These are phyloP conservation scores for Protobothrops mucrosquamatus DNA, from an alignment of 2,113 vertebrate genomes.

Conservation along the genomic window DNA sequence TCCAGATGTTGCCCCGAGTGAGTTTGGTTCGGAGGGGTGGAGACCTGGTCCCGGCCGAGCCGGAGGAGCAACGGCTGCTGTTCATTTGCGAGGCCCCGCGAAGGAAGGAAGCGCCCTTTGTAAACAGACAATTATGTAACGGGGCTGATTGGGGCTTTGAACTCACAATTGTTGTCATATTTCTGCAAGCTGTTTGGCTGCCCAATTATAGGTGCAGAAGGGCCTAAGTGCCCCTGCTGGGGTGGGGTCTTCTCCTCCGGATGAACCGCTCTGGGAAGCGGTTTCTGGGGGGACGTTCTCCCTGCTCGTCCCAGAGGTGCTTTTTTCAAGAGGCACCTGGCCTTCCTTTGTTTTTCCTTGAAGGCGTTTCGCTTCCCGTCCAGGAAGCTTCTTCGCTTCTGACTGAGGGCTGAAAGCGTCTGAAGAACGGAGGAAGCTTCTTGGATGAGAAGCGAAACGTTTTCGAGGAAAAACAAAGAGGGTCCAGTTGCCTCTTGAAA, in stretches of 20 bases:
- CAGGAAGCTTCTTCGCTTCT: background rate
- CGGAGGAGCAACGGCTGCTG: slow-evolving; percentile 27
- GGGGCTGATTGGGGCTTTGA: slow-evolving; percentile 8
- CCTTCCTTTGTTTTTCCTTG: background rate
- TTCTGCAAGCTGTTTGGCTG: slow-evolving; percentile 15
- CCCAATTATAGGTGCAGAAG: slow-evolving; percentile 13
- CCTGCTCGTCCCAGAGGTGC: background rate
- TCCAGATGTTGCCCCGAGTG: slow-evolving; percentile 35
- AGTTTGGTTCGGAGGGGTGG: background rate
- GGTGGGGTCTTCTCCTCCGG: slow-evolving; percentile 5
- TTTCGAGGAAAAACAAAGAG: background rate
- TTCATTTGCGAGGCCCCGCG: slow-evolving; percentile 13
- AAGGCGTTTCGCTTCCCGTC: background rate
- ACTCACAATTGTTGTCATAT: background rate
- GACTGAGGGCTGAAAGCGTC: background rate
- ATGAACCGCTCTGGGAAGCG: background rate
- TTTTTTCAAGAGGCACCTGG: background rate
- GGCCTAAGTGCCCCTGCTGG: background rate
- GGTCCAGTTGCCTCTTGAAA: background rate
- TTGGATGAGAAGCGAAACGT: background rate
- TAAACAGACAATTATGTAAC: slow-evolving; percentile 9
- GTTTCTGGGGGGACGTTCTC: background rate
- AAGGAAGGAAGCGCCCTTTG: background rate
- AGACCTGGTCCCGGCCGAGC: background rate
- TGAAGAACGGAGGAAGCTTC: background rate